Base-by-base conservation (phyloP, 1,140 invertebrate species). In the Thrips palmi region DNA sequence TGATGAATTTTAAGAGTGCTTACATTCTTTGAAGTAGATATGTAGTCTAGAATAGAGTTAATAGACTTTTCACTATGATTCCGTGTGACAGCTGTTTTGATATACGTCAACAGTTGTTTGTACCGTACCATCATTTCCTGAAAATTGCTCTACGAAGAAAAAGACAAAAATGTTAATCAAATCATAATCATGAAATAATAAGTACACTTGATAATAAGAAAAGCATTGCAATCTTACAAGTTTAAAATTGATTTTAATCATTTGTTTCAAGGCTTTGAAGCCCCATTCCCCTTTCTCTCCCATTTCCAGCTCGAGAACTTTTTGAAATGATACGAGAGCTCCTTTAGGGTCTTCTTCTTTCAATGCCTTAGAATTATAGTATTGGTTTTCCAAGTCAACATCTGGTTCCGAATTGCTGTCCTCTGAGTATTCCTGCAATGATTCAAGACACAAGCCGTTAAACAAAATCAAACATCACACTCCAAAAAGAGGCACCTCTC, bases 231-330 rank as follows among this genome's bases (percentile, higher is more conserved):
- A n/a, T n/a, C n/a, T 50, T 62, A 93, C 89, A 70, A 97, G 59
- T 71, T 88, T 91, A 59, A 98, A 99, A 60, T 97, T 97, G 37
- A 99, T 97, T 69, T 99, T 99, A 30, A 99, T 97, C 93, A 99
- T 99, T 60, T 99, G 96, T 59, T 99, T 99, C 1, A 99, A 65
- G n/a, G 96, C 94, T 68, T 97, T 98, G 53, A 99, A 99, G 0
- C 96, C 96, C 94, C 94, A 99, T 70, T 99, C 96, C 32, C 94
- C 94, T 63, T 98, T 98, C 47, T 97, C 92, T 4, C 88, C 89
- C 32, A 83, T 83, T 64, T 97, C 92, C 31, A 98, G 59, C 56
- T 96, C 87, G 40, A 97, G 60, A 19, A 97, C 92, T 59, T 91
- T 93, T 55, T 97, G 88, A 63, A 98, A 98, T 49, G 88, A 93